A percentile compares a stretch with the other conserved stretches of the same genome.
Conservation (phyloP, 2,113 vertebrate species). For the Scytalopus superciliaris region DNA sequence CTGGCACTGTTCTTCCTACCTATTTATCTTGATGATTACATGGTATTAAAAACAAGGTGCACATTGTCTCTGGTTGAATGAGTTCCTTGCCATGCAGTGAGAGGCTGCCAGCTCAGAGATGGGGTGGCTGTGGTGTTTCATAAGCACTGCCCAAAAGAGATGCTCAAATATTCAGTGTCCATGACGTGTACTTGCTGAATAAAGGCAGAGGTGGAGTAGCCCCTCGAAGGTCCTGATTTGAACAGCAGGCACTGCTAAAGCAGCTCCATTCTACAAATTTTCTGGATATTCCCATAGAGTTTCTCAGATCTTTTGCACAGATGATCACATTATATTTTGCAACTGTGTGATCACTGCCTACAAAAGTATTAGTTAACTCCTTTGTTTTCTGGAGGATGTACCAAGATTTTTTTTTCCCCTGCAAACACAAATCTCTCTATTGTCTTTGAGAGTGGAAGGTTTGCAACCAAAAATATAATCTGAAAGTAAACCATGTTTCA, state of each 20-base stretch:
- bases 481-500: background rate
- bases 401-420: too few species aligned
- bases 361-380: background rate
- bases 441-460: background rate
- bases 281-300: background rate
- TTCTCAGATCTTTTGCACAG: background rate
- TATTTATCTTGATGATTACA: background rate
- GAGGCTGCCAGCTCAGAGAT: background rate
- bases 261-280: background rate
- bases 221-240: too few species aligned
- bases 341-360: background rate
- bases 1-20: background rate
- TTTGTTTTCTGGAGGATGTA: background rate
- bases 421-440: background rate
- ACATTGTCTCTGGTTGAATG: background rate
- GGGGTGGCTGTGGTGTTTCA: background rate
- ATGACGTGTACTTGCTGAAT: background rate
- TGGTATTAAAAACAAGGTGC: background rate
- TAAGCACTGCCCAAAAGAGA: background rate
- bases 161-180: background rate
- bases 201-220: background rate
- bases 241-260: background rate
- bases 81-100: fast-evolving
- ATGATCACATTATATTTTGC: background rate
- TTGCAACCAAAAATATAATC: background rate